Base-by-base conservation (phyloP, 1,140 invertebrate species). In the Euura lappo region DNA sequence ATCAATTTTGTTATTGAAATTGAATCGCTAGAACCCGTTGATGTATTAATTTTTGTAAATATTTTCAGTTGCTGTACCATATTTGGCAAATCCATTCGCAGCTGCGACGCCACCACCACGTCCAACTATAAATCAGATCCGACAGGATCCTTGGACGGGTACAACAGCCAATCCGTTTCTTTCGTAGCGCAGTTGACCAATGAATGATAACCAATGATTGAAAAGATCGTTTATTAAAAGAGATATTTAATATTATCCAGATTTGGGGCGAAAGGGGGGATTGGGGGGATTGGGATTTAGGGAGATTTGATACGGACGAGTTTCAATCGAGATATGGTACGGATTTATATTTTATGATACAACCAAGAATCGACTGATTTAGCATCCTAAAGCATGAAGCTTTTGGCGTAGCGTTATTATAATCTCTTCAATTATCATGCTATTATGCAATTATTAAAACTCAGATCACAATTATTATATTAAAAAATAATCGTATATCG, bases 71-170 rank as follows among this genome's bases (percentile, higher is more conserved):
- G 77, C 78, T 44, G 79, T 83, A 74, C 79, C 86, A 75, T 87
- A 82, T 70, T 81, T 85, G 46, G 86, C 85, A 73, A 88, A 88
- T 83, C 86, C 86, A 77, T 87, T 88, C 78, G 82, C 86, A 77
- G 80, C 86, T 74, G 84, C 81, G 79, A 85, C 84, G 79, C 82
- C 86, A 79, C 86, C 87, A 74, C 84, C 86, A 68, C 86, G 86
- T 82, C 86, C 86, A 77, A 80, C 86, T 70, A 88, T 87, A 68
- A 88, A 88, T 80, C 87, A 88, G 74, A 88, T 88, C 80, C 86
- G 87, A 78, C 86, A 87, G 72, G 86, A 88, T 81, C 86, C 87
- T 47, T 87, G 86, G 86, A 81, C 80, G 71, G 69, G 69, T 10
- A 77, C 82, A 74, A 79, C 85, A 73, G 85, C 85, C 44, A 88